These are phyloP conservation scores for Imbricaverruca yamaguchii DNA, from an alignment of 2,888 invertebrate species.

Conservation along the genomic window DNA sequence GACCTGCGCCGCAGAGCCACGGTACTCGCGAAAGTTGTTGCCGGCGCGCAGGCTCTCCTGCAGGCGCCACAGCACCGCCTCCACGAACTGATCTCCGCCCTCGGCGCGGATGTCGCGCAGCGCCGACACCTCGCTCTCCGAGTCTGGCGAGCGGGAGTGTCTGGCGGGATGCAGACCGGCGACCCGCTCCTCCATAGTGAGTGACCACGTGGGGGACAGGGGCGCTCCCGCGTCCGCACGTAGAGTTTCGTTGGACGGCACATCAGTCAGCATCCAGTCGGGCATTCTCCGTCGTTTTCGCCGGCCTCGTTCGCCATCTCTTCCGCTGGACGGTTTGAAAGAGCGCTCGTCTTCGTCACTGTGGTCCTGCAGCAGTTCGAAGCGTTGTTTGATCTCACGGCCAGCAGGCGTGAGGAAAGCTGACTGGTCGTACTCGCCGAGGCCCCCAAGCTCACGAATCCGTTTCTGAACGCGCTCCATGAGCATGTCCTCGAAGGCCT, in stretches of 20 bases:
- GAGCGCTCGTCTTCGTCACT: not conserved
- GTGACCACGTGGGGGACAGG: not conserved
- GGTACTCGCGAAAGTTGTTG: slow-evolving; percentile 18
- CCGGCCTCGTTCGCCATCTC: not conserved
- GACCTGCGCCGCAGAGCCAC: not conserved
- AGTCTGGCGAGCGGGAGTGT: not conserved
- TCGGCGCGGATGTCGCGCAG: not conserved
- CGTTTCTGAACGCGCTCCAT: slow-evolving; percentile 7
- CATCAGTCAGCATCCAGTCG: slow-evolving; percentile 16
- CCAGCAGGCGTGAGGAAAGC: not conserved
- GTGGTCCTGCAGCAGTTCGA: not conserved
- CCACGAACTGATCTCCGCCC: not conserved
- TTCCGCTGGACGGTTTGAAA: not conserved
- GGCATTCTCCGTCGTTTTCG: not conserved
- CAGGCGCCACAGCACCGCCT: slow-evolving; percentile 1
- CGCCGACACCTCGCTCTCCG: not conserved
- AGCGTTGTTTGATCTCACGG: not conserved
- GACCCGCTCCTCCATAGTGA: not conserved
- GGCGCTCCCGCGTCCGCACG: not conserved
- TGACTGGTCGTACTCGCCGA: not conserved
- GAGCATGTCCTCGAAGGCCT: not conserved
- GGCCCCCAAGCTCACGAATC: slow-evolving; percentile 1
- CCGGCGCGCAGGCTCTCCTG: slow-evolving; percentile 7
- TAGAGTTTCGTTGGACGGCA: not conserved
- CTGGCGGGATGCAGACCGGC: not conserved